phyloP scores from a whole-genome alignment of 2,113 vertebrate genomes.

The pig (Sus scrofa) region T2T-Sscrofa CM000818.6:34022001-34022500 shows the following conservation, averaged over 20 bases:
- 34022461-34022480: neutral
- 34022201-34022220: constrained; percentile 55
- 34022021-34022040: constrained; percentile 58
- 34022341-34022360: neutral
- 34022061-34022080: constrained; percentile 68
- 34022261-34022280: constrained; percentile 52
- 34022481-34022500: neutral
- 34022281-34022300: neutral
- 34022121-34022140: constrained; percentile 59
- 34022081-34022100: constrained; percentile 68
- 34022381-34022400: neutral
- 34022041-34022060: constrained; percentile 56
- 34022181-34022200: constrained; percentile 57
- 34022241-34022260: constrained; percentile 69
- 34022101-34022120: constrained; percentile 69
- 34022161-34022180: constrained; percentile 60
- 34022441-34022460: neutral
- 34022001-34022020: constrained; percentile 63
- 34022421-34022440: neutral
- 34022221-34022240: constrained; percentile 50
- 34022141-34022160: constrained; percentile 45
- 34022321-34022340: constrained; percentile 49
- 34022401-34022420: neutral
- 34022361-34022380: constrained; percentile 47
- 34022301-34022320: neutral